Conservation (phyloP, 2,888 invertebrate genomes). For the Petrolisthes manimaculis region DNA sequence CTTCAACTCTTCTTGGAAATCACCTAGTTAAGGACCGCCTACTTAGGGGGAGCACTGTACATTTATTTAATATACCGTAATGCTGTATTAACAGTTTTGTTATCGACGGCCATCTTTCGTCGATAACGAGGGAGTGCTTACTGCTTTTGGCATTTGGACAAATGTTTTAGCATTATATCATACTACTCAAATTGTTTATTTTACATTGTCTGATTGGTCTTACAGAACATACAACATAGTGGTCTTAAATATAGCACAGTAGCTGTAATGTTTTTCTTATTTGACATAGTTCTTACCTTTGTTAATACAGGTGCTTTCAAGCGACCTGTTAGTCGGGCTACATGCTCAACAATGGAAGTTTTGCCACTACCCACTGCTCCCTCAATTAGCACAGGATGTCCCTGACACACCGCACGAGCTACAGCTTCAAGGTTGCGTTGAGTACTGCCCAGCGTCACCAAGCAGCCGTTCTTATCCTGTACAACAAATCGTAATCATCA, state of each 20-base stretch:
- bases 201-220: too few species aligned
- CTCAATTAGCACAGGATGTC: slow-evolving; percentile 79
- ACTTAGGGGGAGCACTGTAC: too few species aligned
- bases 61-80: too few species aligned
- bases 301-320: slow-evolving; percentile 49
- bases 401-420: slow-evolving; percentile 83
- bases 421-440: slow-evolving; percentile 76
- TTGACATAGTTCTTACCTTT: slow-evolving; percentile 43
- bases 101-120: too few species aligned
- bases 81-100: too few species aligned
- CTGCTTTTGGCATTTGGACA: too few species aligned
- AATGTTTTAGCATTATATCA: too few species aligned
- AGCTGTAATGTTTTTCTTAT: neutral
- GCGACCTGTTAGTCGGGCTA: slow-evolving; percentile 84
- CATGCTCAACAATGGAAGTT: slow-evolving; percentile 87
- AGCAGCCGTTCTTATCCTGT: slow-evolving; percentile 34
- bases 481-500: neutral
- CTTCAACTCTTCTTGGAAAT: too few species aligned
- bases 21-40: too few species aligned
- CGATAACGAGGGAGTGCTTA: too few species aligned
- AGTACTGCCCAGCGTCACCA: slow-evolving; percentile 51
- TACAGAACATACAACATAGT: neutral
- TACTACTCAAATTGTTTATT: too few species aligned
- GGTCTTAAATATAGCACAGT: neutral
- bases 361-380: slow-evolving; percentile 97